Evolutionary conservation across 1,140 invertebrate genomes (phyloP), one percentile per base, ranked within the genome.

Genomic region (Solenopsis fugax): DNA sequence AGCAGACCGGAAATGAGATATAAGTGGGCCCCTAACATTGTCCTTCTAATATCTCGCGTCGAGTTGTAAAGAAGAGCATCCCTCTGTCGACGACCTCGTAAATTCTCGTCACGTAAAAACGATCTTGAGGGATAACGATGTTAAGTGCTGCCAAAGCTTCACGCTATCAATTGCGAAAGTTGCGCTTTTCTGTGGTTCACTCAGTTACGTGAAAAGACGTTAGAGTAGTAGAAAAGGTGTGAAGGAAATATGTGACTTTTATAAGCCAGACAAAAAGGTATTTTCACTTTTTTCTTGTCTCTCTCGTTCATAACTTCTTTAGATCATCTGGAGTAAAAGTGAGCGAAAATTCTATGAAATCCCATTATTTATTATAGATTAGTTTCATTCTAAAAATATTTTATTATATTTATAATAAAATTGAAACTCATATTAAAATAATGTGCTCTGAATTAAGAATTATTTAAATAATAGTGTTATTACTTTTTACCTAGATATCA

Each of bases 51-150:
- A 73, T 67, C 29, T 48, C 18, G 24, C 24, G 52, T 34, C 21
- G 18, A 56, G 4, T 52, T 48, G 24, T 58, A 73, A 82, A 72
- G 37, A 60, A 34, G 37, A 82, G 41, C 69, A 50, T 60, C 54
- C n/a, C 6, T 64, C 21, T 60, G 18, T 72, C 65, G 65, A 72
- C 9, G 50, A 37, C 37, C 34, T 81, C 65, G 52, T 72, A 72
- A 81, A 72, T 81, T 81, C 78, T 81, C 21, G 65, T 81, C 78
- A 81, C 78, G 78, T 54, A 56, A 18, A 72, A 56, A 37, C 50
- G 78, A 81, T 72, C 37, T 52, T 72, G 50, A 72, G 18, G 48
- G 34, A 56, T 81, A 81, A 81, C 64, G 64, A 60, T 34, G 64
- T 71, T 81, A 81, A 81, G 54, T 72, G 65, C 34, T 71, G 50